Evolutionary conservation across 1,140 invertebrate species (phyloP).

Genomic region (Drosophila parvula): DNA sequence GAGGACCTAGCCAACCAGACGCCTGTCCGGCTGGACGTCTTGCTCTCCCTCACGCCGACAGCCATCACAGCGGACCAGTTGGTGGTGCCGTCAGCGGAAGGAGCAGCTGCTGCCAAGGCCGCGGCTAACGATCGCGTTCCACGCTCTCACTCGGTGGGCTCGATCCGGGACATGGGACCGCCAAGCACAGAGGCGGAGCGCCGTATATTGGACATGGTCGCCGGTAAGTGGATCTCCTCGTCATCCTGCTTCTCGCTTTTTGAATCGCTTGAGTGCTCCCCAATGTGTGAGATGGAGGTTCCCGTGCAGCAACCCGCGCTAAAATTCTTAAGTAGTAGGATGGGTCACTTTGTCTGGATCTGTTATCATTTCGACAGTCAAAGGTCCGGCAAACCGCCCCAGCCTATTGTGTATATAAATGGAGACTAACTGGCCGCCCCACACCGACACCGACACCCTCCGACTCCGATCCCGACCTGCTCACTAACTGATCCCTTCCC

Average conservation of each 20-base stretch:
- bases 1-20: slow-evolving; percentile 95
- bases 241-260: slow-evolving; percentile 31
- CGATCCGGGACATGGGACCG: slow-evolving; percentile 87
- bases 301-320: slow-evolving; percentile 27
- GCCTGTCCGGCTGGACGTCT: slow-evolving; percentile 93
- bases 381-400: slow-evolving; percentile 14
- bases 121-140: slow-evolving; percentile 73
- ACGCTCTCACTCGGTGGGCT: slow-evolving; percentile 88
- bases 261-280: slow-evolving; percentile 44
- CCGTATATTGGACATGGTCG: slow-evolving; percentile 88
- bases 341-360: slow-evolving; percentile 23
- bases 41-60: slow-evolving; percentile 92
- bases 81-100: slow-evolving; percentile 85
- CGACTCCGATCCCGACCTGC: slow-evolving; percentile 40
- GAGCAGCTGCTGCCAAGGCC: slow-evolving; percentile 61
- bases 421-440: slow-evolving; percentile 62
- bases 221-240: slow-evolving; percentile 84
- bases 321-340: slow-evolving; percentile 13
- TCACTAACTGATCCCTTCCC: slow-evolving; percentile 24
- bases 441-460: slow-evolving; percentile 37
- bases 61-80: slow-evolving; percentile 88
- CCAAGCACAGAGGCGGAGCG: slow-evolving; percentile 86
- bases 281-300: neutral
- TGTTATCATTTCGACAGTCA: too few species aligned
- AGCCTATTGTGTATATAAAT: slow-evolving; percentile 57